Base-by-base conservation (phyloP, 1,140 invertebrate genomes). In the Scaptodrosophila lebanonensis region DNA sequence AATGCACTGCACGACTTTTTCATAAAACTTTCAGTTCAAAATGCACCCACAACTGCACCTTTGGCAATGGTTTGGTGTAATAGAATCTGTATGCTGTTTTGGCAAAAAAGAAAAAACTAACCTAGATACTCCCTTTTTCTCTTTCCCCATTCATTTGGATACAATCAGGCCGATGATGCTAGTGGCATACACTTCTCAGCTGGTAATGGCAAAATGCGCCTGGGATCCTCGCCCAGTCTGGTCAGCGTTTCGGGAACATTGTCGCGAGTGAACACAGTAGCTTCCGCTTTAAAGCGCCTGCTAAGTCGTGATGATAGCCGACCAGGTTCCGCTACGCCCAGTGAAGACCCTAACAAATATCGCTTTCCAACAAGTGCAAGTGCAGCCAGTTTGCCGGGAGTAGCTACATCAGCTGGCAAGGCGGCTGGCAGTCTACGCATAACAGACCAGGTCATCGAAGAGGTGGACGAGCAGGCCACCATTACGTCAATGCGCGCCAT, bases 381-480 rank as follows among this genome's bases (percentile, higher is more conserved):
- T 27, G 71, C 82, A 8, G 60, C 85, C 0, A 85, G 82, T 16
- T 48, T 87, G 3, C 50, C 66, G 0, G 68, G 39, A 11, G 43
- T 43, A 4, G 68, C 56, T 17, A 33, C 56, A 0, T 29, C 54
- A 32, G 49, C 22, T 4, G 56, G 52, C 0, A 75, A 77, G n/a
- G 58, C 75, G 3, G 70, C 77, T 15, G 92, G 91, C n/a, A 92
- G 91, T 25, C 91, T 92, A 88, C 90, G 91, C 62, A 93, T 95
- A 11, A 90, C 92, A 0, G 90, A 92, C 66, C 91, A 93, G 62
- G 91, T 94, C 2, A 95, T 94, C 17, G 93, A 95, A 79, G 94
- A 95, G 83, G 92, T 94, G 0, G 94, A 95, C 62, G 94, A 95
- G 70, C 93, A 95, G 79, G 88, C 91, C 57, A 95, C 94, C 2